Percentiles rank a stretch among this genome's conserved stretches.
Evolutionary conservation across 2,888 invertebrate genomes (phyloP).

Genomic region (Chironomus riparius): DNA sequence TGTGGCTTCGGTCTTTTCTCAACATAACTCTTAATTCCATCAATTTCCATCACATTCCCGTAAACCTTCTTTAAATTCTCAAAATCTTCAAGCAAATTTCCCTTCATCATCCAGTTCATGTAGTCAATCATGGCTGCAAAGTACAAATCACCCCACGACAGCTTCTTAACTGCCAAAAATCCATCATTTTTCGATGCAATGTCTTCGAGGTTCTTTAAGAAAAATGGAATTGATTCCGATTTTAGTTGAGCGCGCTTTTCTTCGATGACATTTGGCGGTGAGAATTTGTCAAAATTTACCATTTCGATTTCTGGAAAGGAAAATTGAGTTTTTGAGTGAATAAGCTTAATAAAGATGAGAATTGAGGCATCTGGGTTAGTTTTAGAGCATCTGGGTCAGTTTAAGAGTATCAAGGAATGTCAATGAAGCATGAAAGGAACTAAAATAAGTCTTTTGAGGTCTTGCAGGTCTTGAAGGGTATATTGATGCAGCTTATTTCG

Average conservation of each 20-base stretch:
- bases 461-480: too few species aligned
- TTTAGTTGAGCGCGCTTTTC: conserved; percentile 41
- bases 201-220: conserved; percentile 43
- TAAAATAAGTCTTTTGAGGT: too few species aligned
- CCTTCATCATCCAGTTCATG: conserved; percentile 40
- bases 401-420: too few species aligned
- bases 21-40: not conserved
- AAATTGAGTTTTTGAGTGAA: too few species aligned
- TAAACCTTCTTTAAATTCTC: not conserved
- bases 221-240: conserved; percentile 43
- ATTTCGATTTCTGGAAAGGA: conserved; percentile 33
- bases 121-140: conserved; percentile 45
- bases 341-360: too few species aligned
- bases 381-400: too few species aligned
- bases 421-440: too few species aligned
- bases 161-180: conserved; percentile 41
- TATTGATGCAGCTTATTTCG: too few species aligned
- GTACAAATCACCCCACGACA: conserved; percentile 50
- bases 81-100: conserved; percentile 31
- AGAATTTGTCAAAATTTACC: conserved; percentile 39
- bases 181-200: conserved; percentile 42
- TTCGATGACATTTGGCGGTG: conserved; percentile 35
- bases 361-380: too few species aligned
- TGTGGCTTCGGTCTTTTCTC: not conserved
- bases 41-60: not conserved